Percentiles rank a stretch among this genome's conserved stretches.
These are phyloP conservation scores for Raja brachyura DNA, from an alignment of 2,113 vertebrate species.

Conservation along the genomic window DNA sequence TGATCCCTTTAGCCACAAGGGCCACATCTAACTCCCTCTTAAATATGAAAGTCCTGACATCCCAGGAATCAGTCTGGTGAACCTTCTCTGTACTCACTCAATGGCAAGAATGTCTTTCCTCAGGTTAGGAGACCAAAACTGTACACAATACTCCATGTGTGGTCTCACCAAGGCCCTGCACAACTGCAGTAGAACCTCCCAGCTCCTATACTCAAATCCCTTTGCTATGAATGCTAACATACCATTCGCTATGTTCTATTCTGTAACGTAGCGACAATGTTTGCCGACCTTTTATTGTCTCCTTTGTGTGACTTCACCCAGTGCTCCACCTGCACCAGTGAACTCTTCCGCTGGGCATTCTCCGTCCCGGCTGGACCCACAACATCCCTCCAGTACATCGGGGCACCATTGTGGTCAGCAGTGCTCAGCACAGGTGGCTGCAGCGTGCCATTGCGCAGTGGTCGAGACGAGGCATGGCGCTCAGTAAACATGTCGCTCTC, in stretches of 20 bases:
- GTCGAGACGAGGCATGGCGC: slow-evolving; percentile 51
- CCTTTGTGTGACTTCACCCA: slow-evolving; percentile 91
- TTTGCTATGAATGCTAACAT: too few species aligned
- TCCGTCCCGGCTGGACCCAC: slow-evolving; percentile 62
- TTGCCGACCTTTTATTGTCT: slow-evolving; percentile 79
- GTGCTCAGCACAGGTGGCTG: slow-evolving; percentile 47
- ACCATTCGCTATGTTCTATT: not conserved
- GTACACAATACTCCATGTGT: too few species aligned
- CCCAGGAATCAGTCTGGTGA: too few species aligned
- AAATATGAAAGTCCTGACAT: too few species aligned
- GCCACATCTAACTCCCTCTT: too few species aligned
- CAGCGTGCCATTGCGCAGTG: slow-evolving; percentile 68
- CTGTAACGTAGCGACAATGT: not conserved
- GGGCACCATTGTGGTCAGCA: slow-evolving; percentile 76
- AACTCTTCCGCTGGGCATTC: slow-evolving; percentile 78
- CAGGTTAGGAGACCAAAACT: too few species aligned
- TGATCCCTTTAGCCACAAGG: too few species aligned
- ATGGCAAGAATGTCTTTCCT: too few species aligned
- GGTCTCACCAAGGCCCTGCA: too few species aligned
- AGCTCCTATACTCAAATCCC: too few species aligned
- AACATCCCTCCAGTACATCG: slow-evolving; percentile 66
- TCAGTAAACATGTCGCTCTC: slow-evolving; percentile 68
- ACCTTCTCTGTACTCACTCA: too few species aligned
- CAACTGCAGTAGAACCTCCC: too few species aligned
- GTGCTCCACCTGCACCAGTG: slow-evolving; percentile 81